Percentiles rank a stretch among this genome's conserved stretches.
Conservation (phyloP, 2,113 vertebrate genomes). For the Helogale parvula region DNA sequence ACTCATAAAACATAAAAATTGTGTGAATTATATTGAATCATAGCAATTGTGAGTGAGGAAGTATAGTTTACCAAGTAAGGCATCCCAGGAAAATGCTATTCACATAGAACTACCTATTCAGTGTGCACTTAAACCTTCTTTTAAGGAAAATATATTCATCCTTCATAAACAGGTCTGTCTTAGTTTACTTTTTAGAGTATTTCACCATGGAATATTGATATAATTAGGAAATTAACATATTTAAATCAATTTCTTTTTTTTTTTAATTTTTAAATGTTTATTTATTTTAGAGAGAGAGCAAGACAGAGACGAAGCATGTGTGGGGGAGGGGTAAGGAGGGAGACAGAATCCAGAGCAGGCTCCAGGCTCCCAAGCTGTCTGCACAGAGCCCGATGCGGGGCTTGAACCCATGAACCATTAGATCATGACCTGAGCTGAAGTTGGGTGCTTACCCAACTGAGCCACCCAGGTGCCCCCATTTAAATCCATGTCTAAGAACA, state of each 20-base stretch:
- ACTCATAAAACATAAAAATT: background rate
- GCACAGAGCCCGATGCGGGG: too few relatives aligned
- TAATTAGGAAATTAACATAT: background rate
- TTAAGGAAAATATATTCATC: background rate
- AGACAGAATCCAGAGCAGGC: too few relatives aligned
- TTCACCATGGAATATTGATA: background rate
- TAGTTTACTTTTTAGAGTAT: constrained; percentile 16
- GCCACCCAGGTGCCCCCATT: background rate
- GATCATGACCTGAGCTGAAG: too few relatives aligned
- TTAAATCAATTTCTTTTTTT: background rate
- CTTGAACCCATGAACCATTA: too few relatives aligned
- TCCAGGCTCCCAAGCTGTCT: too few relatives aligned
- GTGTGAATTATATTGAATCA: background rate
- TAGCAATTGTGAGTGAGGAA: background rate
- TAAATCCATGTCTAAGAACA: constrained; percentile 43
- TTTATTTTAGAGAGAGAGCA: too few relatives aligned
- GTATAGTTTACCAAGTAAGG: background rate
- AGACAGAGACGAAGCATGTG: too few relatives aligned
- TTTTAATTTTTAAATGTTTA: too few relatives aligned
- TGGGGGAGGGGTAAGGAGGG: too few relatives aligned
- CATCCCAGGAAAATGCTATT: background rate
- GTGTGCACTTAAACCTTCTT: background rate
- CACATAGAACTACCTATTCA: background rate
- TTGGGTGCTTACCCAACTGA: too few relatives aligned
- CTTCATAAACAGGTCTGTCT: background rate